phyloP scores from a whole-genome alignment of 2,113 vertebrate species.

The Leuciscus idus region DNA sequence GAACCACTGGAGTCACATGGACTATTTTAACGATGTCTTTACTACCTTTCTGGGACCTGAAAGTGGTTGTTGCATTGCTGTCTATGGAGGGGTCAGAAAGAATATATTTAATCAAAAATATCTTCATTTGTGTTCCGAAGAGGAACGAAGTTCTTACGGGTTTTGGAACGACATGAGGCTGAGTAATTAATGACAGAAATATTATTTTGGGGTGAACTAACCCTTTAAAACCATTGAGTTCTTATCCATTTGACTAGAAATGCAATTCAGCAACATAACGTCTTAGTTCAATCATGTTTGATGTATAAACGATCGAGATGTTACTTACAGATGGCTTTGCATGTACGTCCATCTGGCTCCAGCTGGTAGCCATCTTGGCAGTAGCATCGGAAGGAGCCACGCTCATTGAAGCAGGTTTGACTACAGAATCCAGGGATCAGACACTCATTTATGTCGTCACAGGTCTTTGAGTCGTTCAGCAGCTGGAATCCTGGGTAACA shows the following conservation, averaged over 20 bases:
- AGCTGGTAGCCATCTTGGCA: slow-evolving; percentile 88
- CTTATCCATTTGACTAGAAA: background rate
- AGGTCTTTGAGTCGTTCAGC: slow-evolving; percentile 94
- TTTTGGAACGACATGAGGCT: too few species aligned
- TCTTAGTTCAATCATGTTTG: background rate
- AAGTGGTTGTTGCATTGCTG: too few species aligned
- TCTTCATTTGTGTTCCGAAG: too few species aligned
- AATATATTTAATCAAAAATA: too few species aligned
- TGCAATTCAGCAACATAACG: background rate
- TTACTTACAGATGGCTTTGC: slow-evolving; percentile 89
- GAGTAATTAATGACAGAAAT: too few species aligned
- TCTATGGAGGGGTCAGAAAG: too few species aligned
- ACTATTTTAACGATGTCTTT: too few species aligned
- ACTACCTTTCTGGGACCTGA: too few species aligned
- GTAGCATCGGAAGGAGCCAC: slow-evolving; percentile 91
- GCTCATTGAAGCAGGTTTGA: slow-evolving; percentile 92
- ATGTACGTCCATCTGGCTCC: slow-evolving; percentile 85
- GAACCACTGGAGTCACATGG: too few species aligned
- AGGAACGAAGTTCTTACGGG: too few species aligned
- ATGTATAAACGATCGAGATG: background rate
- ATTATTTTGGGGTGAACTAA: too few species aligned
- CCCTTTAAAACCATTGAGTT: background rate
- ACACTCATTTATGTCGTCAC: slow-evolving; percentile 93
- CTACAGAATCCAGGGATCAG: slow-evolving; percentile 89
- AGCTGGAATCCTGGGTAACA: slow-evolving; percentile 90